Evolutionary conservation across 2,113 vertebrate genomes (phyloP), one percentile per base, ranked within the genome.

Genomic region (Zapus hudsonius): DNA sequence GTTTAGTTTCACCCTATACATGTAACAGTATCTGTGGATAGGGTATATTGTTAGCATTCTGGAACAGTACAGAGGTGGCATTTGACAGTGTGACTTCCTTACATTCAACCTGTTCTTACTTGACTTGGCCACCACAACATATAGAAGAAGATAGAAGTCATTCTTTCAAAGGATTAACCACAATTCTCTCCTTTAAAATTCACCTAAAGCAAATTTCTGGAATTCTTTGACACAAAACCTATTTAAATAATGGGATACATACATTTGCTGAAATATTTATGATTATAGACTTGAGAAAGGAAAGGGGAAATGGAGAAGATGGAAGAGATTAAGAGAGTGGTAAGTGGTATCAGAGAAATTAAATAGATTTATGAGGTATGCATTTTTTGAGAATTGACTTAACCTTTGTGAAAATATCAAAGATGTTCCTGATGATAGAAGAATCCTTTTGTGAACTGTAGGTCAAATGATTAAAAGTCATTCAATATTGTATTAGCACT

Each of bases 141-240:
- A 13, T 44, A 12, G 27, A 8, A 69, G 25, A 93, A 73, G 22
- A 33, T 84, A 92, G 79, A 88, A 89, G 72, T 70, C n/a, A 55
- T 85, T 88, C 64, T 88, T 16, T 20, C 8, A 76, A 88, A 81
- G 78, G 33, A 86, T 70, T 64, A 87, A 63, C 76, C n/a, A 31
- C 8, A 69, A 70, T 61, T 79, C 40, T 83, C 29, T 57, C 29
- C 40, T 89, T 66, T 23, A 74, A 88, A 82, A 66, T 83, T 69
- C 73, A 76, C 42, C 75, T 82, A 40, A 38, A 82, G 80, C 55
- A 92, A 64, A 93, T 88, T 93, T 93, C n/a, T 25, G 92, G 66
- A 81, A 80, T 84, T 90, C 36, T 80, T 93, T 82, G 31, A 84
- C 23, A 75, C 83, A 33, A 88, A 74, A 88, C 23, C 10, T 79